Evolutionary conservation across 1,140 invertebrate genomes (phyloP), one percentile per base, ranked within the genome.

Genomic region (Bactericera cockerelli): DNA sequence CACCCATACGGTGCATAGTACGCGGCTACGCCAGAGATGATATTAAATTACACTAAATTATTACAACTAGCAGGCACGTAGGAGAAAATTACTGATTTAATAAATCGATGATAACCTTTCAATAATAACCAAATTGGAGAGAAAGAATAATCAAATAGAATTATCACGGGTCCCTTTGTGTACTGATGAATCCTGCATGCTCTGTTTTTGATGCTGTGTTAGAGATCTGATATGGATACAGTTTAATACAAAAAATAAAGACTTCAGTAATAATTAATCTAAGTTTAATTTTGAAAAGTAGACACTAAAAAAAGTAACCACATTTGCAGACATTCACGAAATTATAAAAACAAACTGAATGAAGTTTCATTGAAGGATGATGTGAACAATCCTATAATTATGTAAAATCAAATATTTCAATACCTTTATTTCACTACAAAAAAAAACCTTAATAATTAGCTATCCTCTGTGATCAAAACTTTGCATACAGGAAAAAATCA

Each of bases 21-120:
- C 42, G n/a, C 42, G 42, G n/a, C 4, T 49, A 49, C n/a, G n/a
- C n/a, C 28, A 31, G 28, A 4, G 28, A 49, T 49, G 42, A 49
- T 49, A 49, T 49, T 49, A 49, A 49, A 49, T 49, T 49, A 49
- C 42, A 49, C 42, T n/a, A 49, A 49, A 49, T 49, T 49, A 49
- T 49, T 10, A 49, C 22, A n/a, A 49, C 42, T 16, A 49, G n/a
- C n/a, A 49, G 42, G 42, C 42, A 49, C 42, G 42, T 49, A 49
- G n/a, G n/a, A 49, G n/a, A 22, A 49, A 49, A 49, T 49, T 49
- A 49, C 42, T 49, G 42, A 49, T 49, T 49, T 49, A 49, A 49
- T 49, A 49, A 49, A 49, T 49, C 42, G 42, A 22, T 49, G 42
- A 49, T 49, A 49, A 49, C 42, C 42, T 49, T 49, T 49, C 42